Evolutionary conservation across 2,113 vertebrate genomes (phyloP).

Genomic region (Lycaon pictus): DNA sequence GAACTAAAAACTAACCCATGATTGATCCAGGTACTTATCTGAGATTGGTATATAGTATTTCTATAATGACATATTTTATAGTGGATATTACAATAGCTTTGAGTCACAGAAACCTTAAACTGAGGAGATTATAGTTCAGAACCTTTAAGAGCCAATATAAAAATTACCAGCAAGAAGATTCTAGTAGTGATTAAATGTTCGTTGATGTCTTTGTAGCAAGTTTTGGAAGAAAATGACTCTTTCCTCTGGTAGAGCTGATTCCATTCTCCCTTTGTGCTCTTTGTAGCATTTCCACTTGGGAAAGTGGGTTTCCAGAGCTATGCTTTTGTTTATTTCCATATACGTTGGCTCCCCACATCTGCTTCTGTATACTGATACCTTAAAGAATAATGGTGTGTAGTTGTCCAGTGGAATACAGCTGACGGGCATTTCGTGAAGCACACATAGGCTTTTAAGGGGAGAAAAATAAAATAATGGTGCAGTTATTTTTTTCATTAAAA

Average conservation of each 20-base stretch:
- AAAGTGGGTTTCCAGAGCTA: slow-evolving; percentile 67
- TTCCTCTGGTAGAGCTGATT: slow-evolving; percentile 48
- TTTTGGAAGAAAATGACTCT: neutral
- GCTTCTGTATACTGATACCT: slow-evolving; percentile 51
- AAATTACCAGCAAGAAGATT: fast-evolving
- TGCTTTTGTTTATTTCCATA: slow-evolving; percentile 61
- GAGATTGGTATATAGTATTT: slow-evolving; percentile 64
- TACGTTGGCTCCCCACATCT: slow-evolving; percentile 49
- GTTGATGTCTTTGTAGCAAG: neutral
- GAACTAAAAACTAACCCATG: slow-evolving; percentile 62
- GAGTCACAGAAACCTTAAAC: slow-evolving; percentile 76
- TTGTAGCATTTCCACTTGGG: slow-evolving; percentile 53
- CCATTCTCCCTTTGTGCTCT: slow-evolving; percentile 7
- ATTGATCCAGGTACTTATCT: slow-evolving; percentile 47
- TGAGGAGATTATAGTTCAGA: slow-evolving; percentile 51
- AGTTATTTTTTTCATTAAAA: slow-evolving; percentile 67
- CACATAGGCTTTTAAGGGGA: slow-evolving; percentile 66
- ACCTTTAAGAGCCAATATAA: slow-evolving; percentile 63
- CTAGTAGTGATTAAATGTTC: neutral
- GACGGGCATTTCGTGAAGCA: slow-evolving; percentile 68
- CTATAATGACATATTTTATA: slow-evolving; percentile 61
- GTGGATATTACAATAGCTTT: slow-evolving; percentile 49
- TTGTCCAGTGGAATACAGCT: slow-evolving; percentile 58
- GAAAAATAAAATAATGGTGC: slow-evolving; percentile 71
- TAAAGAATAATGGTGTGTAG: slow-evolving; percentile 65